Base-by-base conservation (phyloP, 2,797 vertebrate species). In the Sciaenops ocellatus region DNA sequence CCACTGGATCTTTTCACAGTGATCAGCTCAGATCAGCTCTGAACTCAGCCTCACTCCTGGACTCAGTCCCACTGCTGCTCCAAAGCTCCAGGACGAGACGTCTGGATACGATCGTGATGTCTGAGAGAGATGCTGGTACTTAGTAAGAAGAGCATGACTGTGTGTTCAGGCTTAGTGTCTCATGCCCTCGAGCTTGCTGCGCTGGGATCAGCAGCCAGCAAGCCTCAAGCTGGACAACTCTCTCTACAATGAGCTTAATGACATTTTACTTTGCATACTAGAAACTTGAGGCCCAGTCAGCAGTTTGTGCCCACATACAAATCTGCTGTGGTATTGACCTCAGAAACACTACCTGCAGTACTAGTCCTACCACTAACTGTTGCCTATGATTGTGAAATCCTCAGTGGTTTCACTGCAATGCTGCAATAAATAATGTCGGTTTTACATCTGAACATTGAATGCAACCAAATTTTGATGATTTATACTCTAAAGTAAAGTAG, bases 1-100 rank as follows among this genome's bases (percentile, higher is more conserved):
- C 69, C 56, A 30, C 68, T 56, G 74, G 68, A 78, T 72, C 64
- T 59, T 50, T 78, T 75, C 78, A 79, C 56, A 74, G 61, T 47
- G 66, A 52, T 52, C 48, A 41, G 42, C 60, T 63, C 60, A 34
- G 70, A 84, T 76, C n/a, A 71, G 52, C 51, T 73, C 54, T 69
- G 48, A 81, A 78, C 55, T 74, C 47, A 48, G 83, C 73, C 59
- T 75, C 61, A 24, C 66, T 80, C 50, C 3, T 2, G 73, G 74
- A 26, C 59, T 81, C 17, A 0, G 52, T 18, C 42, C 61, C 64
- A 18, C 30, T 9, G 69, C 68, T 69, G 78, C 48, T 65, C 57
- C 17, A 46, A 54, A 72, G 78, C 78, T 85, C 55, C 67, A 28
- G 85, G 56, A 77, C 20, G 24, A 66, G 68, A 67, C 8, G 46